Conservation (phyloP, 2,888 invertebrate genomes). For the Lepidonotus clava region DNA sequence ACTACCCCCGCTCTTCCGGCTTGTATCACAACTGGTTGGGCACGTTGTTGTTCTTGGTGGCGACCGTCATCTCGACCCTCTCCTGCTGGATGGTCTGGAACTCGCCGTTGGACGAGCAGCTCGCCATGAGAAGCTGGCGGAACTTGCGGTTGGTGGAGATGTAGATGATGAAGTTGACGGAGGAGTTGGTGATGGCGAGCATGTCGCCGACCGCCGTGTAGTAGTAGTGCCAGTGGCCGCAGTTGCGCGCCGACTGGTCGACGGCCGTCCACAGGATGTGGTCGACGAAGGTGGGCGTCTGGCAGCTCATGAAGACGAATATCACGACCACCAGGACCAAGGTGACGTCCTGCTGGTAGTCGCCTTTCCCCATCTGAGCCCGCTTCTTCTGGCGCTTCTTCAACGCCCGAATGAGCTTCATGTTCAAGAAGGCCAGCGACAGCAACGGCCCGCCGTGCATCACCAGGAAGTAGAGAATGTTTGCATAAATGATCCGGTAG, state of each 20-base stretch:
- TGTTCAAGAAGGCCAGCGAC: conserved; percentile 65
- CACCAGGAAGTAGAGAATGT: conserved; percentile 66
- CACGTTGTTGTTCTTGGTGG: conserved; percentile 30
- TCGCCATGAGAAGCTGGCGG: conserved; percentile 57
- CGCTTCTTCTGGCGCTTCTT: conserved; percentile 60
- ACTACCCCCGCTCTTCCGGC: too few relatives aligned
- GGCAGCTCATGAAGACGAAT: conserved; percentile 66
- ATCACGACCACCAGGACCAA: conserved; percentile 66
- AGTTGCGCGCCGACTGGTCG: conserved; percentile 56
- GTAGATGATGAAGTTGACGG: conserved; percentile 67
- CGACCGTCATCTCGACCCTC: conserved; percentile 32
- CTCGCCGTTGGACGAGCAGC: conserved; percentile 31
- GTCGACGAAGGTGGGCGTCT: conserved; percentile 68
- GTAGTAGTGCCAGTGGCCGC: conserved; percentile 67
- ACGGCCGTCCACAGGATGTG: conserved; percentile 67
- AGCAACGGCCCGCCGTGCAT: conserved; percentile 67
- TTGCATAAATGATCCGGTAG: conserved; percentile 67
- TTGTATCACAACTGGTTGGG: conserved; percentile 18
- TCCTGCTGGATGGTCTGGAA: conserved; percentile 47
- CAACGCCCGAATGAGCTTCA: conserved; percentile 64
- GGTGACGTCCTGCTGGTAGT: conserved; percentile 66
- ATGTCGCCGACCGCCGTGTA: conserved; percentile 67
- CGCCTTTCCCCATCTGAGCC: conserved; percentile 59
- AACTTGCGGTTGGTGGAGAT: conserved; percentile 65
- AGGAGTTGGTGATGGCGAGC: conserved; percentile 65